Evolutionary conservation across 2,797 vertebrate species (phyloP), one percentile per base, ranked within the genome.

Genomic region (Perdix hodgsoniae): DNA sequence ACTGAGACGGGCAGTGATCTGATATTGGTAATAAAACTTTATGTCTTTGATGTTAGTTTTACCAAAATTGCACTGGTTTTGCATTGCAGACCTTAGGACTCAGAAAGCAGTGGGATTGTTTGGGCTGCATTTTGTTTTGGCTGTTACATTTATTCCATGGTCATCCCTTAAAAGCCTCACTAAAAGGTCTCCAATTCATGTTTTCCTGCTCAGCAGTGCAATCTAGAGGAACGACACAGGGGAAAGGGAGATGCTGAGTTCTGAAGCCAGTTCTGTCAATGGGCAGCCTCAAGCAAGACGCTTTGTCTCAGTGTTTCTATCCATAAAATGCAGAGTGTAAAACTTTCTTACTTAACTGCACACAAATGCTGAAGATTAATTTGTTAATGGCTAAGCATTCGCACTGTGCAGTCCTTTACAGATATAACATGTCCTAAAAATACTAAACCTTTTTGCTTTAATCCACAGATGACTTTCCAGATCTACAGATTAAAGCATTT

Each of bases 1-100:
- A 96, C 77, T 3, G 31, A 96, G 89, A 95, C 69, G 75, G 85
- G 72, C 85, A 97, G 88, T 75, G 89, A 95, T 96, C 85, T 95
- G 78, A 84, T 93, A 91, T 91, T 77, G 88, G 93, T 96, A 93
- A 88, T 74, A 93, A 94, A 94, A 92, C 11, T 81, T 86, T 90
- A 74, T 75, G 40, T 8, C 77, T 94, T 91, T 81, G 64, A 65
- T 64, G 86, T 86, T 91, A 90, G 66, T 86, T 95, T 96, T 95
- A 93, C 65, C 93, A 73, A 86, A 88, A 64, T n/a, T n/a, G 63
- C 91, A 91, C 33, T 24, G 17, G 75, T 56, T 54, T 95, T 93
- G 67, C 77, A 91, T 44, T 83, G 56, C 44, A 85, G 69, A 93
- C 24, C n/a, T 67, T 3, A 0, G 86, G 69, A 24, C 31, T 76